A percentile compares a stretch with the other conserved stretches of the same genome.
Evolutionary conservation across 2,797 vertebrate species (phyloP).

Genomic region (Enteromius argenteus): DNA sequence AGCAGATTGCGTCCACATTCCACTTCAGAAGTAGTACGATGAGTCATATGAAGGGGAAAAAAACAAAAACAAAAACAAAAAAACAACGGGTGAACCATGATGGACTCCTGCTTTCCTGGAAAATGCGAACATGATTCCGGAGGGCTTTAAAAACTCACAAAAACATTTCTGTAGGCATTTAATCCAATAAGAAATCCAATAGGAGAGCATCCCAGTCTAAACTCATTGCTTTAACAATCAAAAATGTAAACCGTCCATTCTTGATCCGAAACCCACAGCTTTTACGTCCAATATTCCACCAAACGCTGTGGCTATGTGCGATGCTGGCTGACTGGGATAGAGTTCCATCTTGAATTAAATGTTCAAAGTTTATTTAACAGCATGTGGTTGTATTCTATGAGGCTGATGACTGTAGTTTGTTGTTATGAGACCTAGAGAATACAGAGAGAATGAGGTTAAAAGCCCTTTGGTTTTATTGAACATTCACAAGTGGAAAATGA

Average conservation of each 20-base stretch:
- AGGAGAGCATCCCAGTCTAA: constrained; percentile 71
- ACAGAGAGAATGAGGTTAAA: constrained; percentile 85
- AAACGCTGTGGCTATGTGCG: constrained; percentile 58
- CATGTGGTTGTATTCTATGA: constrained; percentile 85
- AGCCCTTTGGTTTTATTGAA: constrained; percentile 69
- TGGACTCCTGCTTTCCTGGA: constrained; percentile 44
- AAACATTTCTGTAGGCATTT: constrained; percentile 37
- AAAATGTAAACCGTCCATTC: constrained; percentile 58
- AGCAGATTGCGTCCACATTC: constrained; percentile 39
- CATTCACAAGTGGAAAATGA: constrained; percentile 58
- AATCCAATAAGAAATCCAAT: constrained; percentile 57
- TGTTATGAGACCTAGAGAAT: constrained; percentile 99
- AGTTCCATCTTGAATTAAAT: constrained; percentile 71
- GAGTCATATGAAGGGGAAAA: background rate
- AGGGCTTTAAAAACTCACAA: constrained; percentile 44
- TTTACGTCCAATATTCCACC: constrained; percentile 43
- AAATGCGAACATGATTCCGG: constrained; percentile 72
- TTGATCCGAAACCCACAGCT: constrained; percentile 49
- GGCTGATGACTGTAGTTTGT: constrained; percentile 97
- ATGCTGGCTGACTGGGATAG: constrained; percentile 71
- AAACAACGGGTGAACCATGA: background rate
- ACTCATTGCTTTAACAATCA: constrained; percentile 79
- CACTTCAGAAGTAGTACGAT: constrained; percentile 29
- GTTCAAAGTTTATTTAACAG: constrained; percentile 72
- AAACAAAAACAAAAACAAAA: background rate